Percentiles rank a stretch among this genome's conserved stretches.
These are phyloP conservation scores for Xestia sexstrigata DNA, from an alignment of 2,888 invertebrate species.

Conservation along the genomic window DNA sequence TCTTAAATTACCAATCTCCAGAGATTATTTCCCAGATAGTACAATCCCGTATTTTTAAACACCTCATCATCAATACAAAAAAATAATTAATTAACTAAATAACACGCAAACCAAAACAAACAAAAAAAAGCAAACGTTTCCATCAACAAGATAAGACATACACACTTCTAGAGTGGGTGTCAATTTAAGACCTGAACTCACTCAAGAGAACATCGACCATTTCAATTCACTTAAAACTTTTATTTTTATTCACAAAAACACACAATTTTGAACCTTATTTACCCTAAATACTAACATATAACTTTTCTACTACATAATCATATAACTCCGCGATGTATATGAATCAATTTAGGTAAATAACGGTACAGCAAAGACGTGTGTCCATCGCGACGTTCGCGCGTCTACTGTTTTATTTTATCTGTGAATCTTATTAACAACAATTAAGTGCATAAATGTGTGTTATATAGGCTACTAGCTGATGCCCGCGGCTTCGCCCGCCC, in stretches of 20 bases:
- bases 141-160: conserved; percentile 7
- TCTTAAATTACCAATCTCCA: no score
- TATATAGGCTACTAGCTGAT: neutral
- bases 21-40: no score
- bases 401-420: conserved; percentile 23
- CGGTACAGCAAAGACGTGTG: neutral
- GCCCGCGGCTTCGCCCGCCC: no score
- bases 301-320: neutral
- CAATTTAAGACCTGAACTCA: conserved; percentile 5
- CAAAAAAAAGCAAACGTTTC: conserved; percentile 12
- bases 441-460: neutral
- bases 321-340: conserved; percentile 28
- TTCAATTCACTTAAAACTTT: neutral
- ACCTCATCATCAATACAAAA: neutral
- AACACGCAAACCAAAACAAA: neutral
- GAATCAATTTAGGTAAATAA: no score
- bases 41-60: no score
- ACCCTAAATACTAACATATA: neutral
- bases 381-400: conserved; percentile 1
- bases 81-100: neutral
- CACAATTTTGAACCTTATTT: neutral
- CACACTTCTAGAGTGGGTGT: conserved; percentile 9
- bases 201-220: neutral
- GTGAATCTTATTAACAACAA: neutral
- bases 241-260: conserved; percentile 2